Conservation (phyloP, 2,113 vertebrate species). For the Brachypteracias leptosomus region DNA sequence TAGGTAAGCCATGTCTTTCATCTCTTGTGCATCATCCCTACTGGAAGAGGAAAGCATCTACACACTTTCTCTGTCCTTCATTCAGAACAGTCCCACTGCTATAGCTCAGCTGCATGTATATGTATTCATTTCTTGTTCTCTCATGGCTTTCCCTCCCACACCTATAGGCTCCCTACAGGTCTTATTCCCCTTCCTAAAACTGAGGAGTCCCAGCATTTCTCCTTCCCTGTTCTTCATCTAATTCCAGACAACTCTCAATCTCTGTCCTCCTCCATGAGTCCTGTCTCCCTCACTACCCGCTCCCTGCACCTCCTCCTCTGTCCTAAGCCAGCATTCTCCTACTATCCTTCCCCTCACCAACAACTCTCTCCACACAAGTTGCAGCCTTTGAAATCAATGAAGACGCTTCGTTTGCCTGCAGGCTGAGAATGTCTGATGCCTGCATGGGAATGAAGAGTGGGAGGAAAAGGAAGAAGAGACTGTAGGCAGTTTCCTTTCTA, state of each 20-base stretch:
- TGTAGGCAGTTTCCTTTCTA: background rate
- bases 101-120: fast-evolving
- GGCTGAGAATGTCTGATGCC: background rate
- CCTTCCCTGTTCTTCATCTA: background rate
- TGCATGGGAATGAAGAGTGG: background rate
- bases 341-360: fast-evolving
- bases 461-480: background rate
- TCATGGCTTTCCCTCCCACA: background rate
- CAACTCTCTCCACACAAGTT: background rate
- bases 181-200: background rate
- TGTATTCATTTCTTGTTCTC: fast-evolving
- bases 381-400: background rate
- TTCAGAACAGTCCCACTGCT: background rate
- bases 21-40: background rate
- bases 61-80: too few relatives aligned
- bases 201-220: background rate
- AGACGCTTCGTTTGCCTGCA: background rate
- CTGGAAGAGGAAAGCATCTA: background rate
- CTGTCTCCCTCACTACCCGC: background rate
- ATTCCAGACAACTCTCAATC: background rate
- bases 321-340: background rate
- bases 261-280: background rate
- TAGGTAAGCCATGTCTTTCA: background rate
- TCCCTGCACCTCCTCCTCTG: background rate
- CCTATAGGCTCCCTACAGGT: fast-evolving